A percentile compares a stretch with the other conserved stretches of the same genome.
These are phyloP conservation scores for Raja brachyura DNA, from an alignment of 2,113 vertebrate genomes.

Conservation along the genomic window DNA sequence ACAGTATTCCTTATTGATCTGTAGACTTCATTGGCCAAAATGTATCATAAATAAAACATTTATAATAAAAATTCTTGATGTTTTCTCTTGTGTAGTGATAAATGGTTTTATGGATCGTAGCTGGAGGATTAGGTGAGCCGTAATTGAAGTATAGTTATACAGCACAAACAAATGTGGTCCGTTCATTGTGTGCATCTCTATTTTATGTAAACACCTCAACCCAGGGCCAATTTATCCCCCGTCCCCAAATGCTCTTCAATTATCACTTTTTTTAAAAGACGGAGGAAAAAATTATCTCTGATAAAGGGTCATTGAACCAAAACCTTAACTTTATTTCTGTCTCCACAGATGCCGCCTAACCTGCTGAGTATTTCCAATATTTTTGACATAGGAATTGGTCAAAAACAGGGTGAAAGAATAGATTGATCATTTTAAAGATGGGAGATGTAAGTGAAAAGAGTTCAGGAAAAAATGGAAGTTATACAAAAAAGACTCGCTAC, in stretches of 20 bases:
- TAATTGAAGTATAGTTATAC: background rate
- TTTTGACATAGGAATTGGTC: background rate
- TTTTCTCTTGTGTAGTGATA: background rate
- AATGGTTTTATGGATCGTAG: too few relatives aligned
- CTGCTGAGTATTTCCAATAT: too few relatives aligned
- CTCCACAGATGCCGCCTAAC: too few relatives aligned
- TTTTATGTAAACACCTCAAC: background rate
- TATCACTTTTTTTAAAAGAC: background rate
- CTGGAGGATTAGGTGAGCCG: background rate
- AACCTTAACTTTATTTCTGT: too few relatives aligned
- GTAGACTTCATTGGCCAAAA: constrained; percentile 35
- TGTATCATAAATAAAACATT: constrained; percentile 35
- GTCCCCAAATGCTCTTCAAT: background rate
- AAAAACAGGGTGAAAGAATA: background rate
- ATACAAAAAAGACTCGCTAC: background rate
- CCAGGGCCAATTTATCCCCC: background rate
- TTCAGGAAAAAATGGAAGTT: background rate
- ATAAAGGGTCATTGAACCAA: too few relatives aligned
- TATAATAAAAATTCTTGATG: constrained; percentile 32
- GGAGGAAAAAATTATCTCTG: background rate
- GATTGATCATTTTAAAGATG: background rate
- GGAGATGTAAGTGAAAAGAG: background rate
- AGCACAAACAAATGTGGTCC: background rate
- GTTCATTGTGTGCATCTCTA: background rate
- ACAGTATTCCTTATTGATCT: constrained; percentile 34